Base-by-base conservation (phyloP, 2,113 vertebrate genomes). In the Ivindomyrus marchei region DNA sequence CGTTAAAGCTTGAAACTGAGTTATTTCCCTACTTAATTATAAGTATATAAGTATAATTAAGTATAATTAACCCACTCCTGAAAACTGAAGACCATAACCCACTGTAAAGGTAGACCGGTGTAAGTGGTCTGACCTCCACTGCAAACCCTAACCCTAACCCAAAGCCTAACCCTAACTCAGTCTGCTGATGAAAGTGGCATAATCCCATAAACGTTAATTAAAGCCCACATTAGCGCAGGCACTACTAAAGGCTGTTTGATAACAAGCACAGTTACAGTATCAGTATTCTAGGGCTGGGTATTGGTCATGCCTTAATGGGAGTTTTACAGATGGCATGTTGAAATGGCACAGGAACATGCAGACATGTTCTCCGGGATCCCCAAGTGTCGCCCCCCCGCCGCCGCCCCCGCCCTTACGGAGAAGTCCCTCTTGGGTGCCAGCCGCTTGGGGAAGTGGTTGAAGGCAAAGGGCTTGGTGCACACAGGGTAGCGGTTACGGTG, bases 381-480 rank as follows among this genome's bases (percentile, higher is more conserved):
- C 13, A 13, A 42, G 74, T 1, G 13, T 39, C 13, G 1, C 27
- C 77, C 49, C 83, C 7, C 3, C 88, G 31, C 31, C 31, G 31
- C 49, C 45, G 19, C 3, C 88, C 36, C 62, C 15, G 0, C 8
- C 92, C 98, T 97, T 91, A 99, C 98, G 84, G 97, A 99, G 92
- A 99, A 99, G 93, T 99, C 98, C 92, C 98, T 97, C 91, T 98
- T 99, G 90, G 98, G 98, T 0, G 98, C 94, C 90, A 99, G 97
- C 90, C 97, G 96, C 95, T 99, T 99, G 92, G 98, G 96, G 94
- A 99, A 99, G 95, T 99, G 98, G 94, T 99, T 97, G 90, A 99
- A 99, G 93, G 98, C 98, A 3, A 98, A 99, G 86, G 97, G 94
- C 93, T 99, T 99, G 94, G 98, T 99, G 96, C 98, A 99, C 87